Evolutionary conservation across 2,113 vertebrate species (phyloP).

Genomic region (Dermatemys mawii): DNA sequence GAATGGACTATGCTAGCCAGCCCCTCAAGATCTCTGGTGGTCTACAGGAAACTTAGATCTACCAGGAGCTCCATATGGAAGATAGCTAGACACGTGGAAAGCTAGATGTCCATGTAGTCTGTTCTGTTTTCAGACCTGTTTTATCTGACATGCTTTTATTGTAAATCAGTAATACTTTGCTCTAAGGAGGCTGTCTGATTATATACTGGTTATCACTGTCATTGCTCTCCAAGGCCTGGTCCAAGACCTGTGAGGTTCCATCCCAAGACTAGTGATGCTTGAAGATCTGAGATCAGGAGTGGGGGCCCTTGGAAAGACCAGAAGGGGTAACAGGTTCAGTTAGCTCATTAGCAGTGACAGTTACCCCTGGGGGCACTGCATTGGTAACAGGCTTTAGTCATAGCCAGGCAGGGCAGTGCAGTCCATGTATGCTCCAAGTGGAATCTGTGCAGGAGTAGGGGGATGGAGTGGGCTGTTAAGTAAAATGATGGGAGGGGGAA

Average conservation of each 20-base stretch:
- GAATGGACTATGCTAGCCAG: neutral
- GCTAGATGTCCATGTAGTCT: neutral
- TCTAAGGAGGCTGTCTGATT: neutral
- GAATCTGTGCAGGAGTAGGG: neutral
- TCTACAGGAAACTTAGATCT: neutral
- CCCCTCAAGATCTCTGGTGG: neutral
- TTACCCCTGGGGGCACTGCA: neutral
- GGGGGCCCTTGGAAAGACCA: no score
- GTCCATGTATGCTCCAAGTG: neutral
- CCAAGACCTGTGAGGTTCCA: neutral
- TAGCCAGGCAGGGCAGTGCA: neutral
- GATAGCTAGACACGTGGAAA: neutral
- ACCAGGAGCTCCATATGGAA: neutral
- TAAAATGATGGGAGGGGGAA: neutral
- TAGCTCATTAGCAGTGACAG: neutral
- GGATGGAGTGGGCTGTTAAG: neutral
- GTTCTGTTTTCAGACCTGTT: neutral
- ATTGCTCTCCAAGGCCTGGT: neutral
- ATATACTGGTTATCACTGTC: neutral
- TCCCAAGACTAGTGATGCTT: neutral
- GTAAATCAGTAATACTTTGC: neutral
- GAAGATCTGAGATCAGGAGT: neutral
- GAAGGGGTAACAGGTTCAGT: neutral
- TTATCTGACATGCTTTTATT: neutral
- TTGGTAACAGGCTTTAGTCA: neutral